Conservation (phyloP, 2,888 invertebrate species). For the Cecidostiba fungosa region DNA sequence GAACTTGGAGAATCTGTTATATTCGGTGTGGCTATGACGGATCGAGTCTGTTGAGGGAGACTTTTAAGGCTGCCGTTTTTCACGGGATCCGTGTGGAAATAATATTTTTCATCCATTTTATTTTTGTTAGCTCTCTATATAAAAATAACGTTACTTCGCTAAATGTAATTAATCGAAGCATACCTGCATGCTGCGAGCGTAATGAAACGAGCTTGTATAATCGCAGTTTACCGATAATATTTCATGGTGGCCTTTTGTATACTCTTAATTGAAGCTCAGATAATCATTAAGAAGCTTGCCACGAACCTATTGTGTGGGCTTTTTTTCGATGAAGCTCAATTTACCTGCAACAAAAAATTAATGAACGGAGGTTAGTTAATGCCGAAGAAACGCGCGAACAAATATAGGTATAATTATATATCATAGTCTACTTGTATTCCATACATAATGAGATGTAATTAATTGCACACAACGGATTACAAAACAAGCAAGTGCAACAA, state of each 20-base stretch:
- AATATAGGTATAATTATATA: background rate
- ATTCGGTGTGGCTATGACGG: background rate
- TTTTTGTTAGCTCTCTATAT: too few species aligned
- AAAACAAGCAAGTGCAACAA: too few species aligned
- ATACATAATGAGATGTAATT: background rate
- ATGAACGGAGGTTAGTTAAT: slow-evolving; percentile 30
- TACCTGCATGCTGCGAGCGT: background rate
- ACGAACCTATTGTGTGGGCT: background rate
- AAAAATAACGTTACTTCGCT: background rate
- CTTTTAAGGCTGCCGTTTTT: background rate
- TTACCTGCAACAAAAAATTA: slow-evolving; percentile 57
- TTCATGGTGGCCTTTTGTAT: slow-evolving; percentile 7
- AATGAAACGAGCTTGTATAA: background rate
- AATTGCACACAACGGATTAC: background rate
- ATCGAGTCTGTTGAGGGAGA: background rate
- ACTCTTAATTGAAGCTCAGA: slow-evolving; percentile 31
- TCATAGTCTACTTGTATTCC: background rate
- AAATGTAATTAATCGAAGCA: too few species aligned
- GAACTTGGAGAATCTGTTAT: slow-evolving; percentile 29
- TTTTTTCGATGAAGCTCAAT: slow-evolving; percentile 33
- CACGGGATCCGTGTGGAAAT: background rate
- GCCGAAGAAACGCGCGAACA: background rate
- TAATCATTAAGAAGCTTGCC: slow-evolving; percentile 32
- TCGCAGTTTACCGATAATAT: slow-evolving; percentile 41
- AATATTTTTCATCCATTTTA: too few species aligned